Conservation (phyloP, 2,113 vertebrate genomes). For the Erinaceus europaeus region DNA sequence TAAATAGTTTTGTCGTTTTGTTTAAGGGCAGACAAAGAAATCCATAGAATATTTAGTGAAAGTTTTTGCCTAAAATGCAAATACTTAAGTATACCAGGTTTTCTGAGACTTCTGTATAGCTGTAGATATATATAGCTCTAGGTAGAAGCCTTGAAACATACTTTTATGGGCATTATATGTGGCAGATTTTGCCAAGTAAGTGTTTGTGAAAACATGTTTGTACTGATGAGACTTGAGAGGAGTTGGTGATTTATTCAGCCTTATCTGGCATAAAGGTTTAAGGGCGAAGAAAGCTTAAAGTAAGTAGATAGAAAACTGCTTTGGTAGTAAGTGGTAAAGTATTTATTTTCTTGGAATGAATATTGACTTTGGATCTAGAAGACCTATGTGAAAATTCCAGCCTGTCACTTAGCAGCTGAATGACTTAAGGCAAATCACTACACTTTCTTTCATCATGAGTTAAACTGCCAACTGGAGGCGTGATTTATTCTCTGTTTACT, state of each 20-base stretch:
- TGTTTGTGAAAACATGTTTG: neutral
- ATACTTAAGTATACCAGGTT: neutral
- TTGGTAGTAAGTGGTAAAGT: conserved; percentile 20
- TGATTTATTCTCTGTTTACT: conserved; percentile 41
- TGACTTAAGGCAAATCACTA: conserved; percentile 35
- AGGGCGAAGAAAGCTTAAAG: conserved; percentile 27
- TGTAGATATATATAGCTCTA: neutral
- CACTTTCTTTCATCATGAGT: conserved; percentile 19
- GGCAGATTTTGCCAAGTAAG: neutral
- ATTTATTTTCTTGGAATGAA: conserved; percentile 60
- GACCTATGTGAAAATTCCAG: conserved; percentile 51
- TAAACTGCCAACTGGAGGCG: neutral
- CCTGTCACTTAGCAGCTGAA: conserved; percentile 41
- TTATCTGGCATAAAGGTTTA: conserved; percentile 30
- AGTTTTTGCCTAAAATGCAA: conserved; percentile 5
- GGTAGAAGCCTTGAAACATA: neutral
- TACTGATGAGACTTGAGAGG: conserved; percentile 13
- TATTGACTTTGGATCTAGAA: conserved; percentile 44
- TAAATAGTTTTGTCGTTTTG: conserved; percentile 21
- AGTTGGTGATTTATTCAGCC: conserved; percentile 27
- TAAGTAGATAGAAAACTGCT: conserved; percentile 48
- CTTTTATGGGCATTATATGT: neutral
- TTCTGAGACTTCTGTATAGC: neutral
- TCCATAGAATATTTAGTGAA: neutral
- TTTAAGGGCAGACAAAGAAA: conserved; percentile 12